phyloP scores from a whole-genome alignment of 1,140 invertebrate species.

The Hyles euphorbiae region DNA sequence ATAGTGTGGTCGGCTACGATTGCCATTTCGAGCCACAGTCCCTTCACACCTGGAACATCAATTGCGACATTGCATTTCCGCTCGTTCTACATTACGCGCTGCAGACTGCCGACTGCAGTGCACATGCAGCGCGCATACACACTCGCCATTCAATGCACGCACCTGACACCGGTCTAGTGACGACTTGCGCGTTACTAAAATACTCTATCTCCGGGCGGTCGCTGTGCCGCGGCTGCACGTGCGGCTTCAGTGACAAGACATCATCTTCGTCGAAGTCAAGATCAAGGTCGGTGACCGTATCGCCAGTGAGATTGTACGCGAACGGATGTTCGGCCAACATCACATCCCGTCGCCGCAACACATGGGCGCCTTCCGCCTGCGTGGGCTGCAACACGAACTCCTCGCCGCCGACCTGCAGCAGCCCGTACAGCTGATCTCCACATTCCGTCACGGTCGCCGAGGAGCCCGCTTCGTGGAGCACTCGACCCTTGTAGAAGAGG shows the following conservation, averaged over 20 bases:
- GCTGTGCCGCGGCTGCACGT: slow-evolving; percentile 42
- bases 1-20: slow-evolving; percentile 83
- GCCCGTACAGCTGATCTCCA: slow-evolving; percentile 55
- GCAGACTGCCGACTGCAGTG: neutral
- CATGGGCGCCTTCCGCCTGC: slow-evolving; percentile 36
- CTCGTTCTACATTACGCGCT: slow-evolving; percentile 1
- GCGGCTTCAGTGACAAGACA: slow-evolving; percentile 27
- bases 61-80: slow-evolving; percentile 33
- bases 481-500: slow-evolving; percentile 58
- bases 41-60: slow-evolving; percentile 60
- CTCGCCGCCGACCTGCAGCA: slow-evolving; percentile 54
- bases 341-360: slow-evolving; percentile 57
- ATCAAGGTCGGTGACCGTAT: slow-evolving; percentile 60
- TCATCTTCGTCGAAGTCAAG: slow-evolving; percentile 56
- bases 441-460: slow-evolving; percentile 62
- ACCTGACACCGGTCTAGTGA: slow-evolving; percentile 62
- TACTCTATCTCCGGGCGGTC: slow-evolving; percentile 41
- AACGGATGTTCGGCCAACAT: slow-evolving; percentile 40
- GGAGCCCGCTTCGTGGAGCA: slow-evolving; percentile 46
- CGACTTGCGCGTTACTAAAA: slow-evolving; percentile 37
- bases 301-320: slow-evolving; percentile 59
- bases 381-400: slow-evolving; percentile 62
- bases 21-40: slow-evolving; percentile 81
- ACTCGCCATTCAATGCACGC: slow-evolving; percentile 26
- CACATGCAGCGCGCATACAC: neutral